These are phyloP conservation scores for Diorhabda sublineata DNA, from an alignment of 1,140 invertebrate genomes.

Conservation along the genomic window DNA sequence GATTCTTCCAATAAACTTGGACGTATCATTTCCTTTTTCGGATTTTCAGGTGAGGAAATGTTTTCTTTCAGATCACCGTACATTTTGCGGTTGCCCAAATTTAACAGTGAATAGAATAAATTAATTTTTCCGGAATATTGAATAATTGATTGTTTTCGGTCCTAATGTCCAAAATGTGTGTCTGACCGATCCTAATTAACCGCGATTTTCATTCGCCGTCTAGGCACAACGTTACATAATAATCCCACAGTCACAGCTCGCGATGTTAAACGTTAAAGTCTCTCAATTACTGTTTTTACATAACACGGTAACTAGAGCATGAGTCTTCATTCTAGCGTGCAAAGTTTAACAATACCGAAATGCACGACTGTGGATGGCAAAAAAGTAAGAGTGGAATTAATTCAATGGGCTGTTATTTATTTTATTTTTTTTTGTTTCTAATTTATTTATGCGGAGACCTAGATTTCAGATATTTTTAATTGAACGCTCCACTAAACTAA, in stretches of 20 bases:
- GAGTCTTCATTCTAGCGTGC: conserved; percentile 37
- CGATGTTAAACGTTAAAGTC: conserved; percentile 42
- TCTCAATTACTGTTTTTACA: conserved; percentile 44
- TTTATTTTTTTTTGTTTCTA: background rate
- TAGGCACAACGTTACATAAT: background rate
- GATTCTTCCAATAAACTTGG: no score
- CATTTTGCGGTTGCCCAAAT: no score
- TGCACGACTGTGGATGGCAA: conserved; percentile 1
- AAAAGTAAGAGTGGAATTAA: background rate
- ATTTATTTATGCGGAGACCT: background rate
- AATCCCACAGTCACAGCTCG: conserved; percentile 12
- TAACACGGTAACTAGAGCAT: conserved; percentile 44
- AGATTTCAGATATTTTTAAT: background rate
- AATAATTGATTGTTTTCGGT: no score
- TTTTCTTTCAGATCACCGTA: no score
- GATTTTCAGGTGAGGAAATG: no score
- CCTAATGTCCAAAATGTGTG: background rate
- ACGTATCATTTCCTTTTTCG: no score
- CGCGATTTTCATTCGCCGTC: background rate
- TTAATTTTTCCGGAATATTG: no score
- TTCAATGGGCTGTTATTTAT: background rate
- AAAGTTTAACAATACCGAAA: conserved; percentile 33
- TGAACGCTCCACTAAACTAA: background rate
- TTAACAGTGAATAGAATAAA: no score
- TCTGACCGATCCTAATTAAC: background rate